phyloP scores from a whole-genome alignment of 2,797 vertebrate genomes.

The Thalassophryne amazonica region DNA sequence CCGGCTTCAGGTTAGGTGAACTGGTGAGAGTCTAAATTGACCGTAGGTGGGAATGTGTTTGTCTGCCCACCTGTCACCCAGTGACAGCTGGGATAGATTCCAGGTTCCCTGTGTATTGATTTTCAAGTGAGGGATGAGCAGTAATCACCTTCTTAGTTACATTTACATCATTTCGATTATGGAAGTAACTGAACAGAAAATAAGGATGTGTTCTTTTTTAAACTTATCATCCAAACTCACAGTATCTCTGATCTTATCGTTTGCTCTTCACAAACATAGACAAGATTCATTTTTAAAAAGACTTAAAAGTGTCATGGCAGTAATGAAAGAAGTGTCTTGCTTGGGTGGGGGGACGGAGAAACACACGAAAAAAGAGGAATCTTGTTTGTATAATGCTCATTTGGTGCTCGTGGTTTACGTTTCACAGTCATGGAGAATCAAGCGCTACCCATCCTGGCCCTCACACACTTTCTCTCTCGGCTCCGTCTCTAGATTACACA shows the following conservation, averaged over 20 bases:
- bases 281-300: constrained; percentile 5
- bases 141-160: too few species aligned
- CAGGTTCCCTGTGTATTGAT: too few species aligned
- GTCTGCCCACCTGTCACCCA: too few species aligned
- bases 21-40: too few species aligned
- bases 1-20: too few species aligned
- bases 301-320: constrained; percentile 10
- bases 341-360: constrained; percentile 14
- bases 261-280: not conserved
- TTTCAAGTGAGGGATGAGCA: too few species aligned
- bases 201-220: too few species aligned
- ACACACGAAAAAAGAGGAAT: constrained; percentile 50
- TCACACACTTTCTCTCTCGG: constrained; percentile 35
- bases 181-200: too few species aligned
- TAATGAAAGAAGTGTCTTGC: constrained; percentile 16
- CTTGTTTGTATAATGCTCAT: constrained; percentile 69
- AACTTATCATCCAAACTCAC: too few species aligned
- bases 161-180: too few species aligned
- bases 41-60: too few species aligned
- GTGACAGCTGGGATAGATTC: too few species aligned
- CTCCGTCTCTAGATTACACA: constrained; percentile 12
- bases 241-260: not conserved
- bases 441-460: constrained; percentile 54
- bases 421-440: constrained; percentile 62
- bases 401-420: constrained; percentile 57